phyloP scores from a whole-genome alignment of 2,888 invertebrate genomes.

The Acleris literana region DNA sequence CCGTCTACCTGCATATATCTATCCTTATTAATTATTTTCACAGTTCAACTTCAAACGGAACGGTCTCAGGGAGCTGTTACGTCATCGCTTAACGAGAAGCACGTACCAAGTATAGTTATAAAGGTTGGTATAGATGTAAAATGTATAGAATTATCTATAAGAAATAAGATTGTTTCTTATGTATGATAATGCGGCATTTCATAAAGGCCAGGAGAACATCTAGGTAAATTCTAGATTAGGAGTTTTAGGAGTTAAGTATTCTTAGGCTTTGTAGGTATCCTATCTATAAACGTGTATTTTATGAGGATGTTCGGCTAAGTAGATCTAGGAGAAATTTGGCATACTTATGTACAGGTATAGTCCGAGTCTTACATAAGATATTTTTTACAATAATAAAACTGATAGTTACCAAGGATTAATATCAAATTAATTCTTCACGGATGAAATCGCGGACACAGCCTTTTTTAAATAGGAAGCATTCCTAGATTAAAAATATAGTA shows the following conservation, averaged over 20 bases:
- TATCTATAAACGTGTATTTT: no score
- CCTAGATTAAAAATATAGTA: no score
- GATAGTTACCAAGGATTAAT: no score
- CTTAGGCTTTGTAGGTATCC: constrained; percentile 10
- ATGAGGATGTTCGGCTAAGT: no score
- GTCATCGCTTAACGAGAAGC: constrained; percentile 66
- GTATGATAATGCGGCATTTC: constrained; percentile 36
- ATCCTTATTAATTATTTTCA: constrained; percentile 65
- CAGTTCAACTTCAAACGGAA: constrained; percentile 67
- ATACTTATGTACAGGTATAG: no score
- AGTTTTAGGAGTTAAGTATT: constrained; percentile 5
- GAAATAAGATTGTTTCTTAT: constrained; percentile 39
- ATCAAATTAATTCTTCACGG: no score
- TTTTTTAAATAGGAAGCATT: no score
- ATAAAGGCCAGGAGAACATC: constrained; percentile 19
- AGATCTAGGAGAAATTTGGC: no score
- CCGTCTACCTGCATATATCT: constrained; percentile 68
- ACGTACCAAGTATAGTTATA: constrained; percentile 55
- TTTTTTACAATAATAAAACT: no score
- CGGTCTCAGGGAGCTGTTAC: constrained; percentile 68
- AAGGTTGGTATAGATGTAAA: constrained; percentile 31
- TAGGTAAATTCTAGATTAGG: constrained; percentile 26
- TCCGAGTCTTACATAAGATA: no score
- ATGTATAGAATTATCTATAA: constrained; percentile 35
- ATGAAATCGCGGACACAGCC: no score